Conservation (phyloP, 1,140 invertebrate genomes). For the Lucilia sericata region DNA sequence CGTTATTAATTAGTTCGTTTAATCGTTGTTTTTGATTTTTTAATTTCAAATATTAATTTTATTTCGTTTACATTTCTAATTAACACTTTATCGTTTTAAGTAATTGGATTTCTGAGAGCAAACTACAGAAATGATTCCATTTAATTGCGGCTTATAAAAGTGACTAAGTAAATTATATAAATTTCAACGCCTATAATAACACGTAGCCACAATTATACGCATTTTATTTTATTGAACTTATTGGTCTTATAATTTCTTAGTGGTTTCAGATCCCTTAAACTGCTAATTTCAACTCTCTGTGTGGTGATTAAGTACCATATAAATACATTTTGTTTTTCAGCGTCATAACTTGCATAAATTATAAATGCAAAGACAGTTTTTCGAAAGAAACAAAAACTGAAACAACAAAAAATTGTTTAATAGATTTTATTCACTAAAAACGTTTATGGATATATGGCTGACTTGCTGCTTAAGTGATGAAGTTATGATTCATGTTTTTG, state of each 20-base stretch:
- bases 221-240: not conserved
- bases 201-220: not conserved
- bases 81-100: not conserved
- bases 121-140: not conserved
- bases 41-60: not conserved
- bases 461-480: not conserved
- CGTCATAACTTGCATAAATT: conserved; percentile 12
- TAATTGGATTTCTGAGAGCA: not conserved
- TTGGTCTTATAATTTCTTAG: not conserved
- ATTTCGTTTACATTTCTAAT: not conserved
- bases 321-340: not conserved
- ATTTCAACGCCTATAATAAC: conserved; percentile 16
- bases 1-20: not conserved
- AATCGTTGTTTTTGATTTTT: not conserved
- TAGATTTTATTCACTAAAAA: not conserved
- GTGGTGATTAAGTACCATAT: not conserved
- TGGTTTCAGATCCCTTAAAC: not conserved
- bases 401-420: not conserved
- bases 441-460: not conserved
- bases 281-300: conserved; percentile 7
- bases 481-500: not conserved
- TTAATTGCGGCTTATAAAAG: conserved; percentile 5
- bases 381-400: not conserved
- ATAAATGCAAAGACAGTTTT: not conserved
- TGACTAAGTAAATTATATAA: not conserved